Percentiles rank a stretch among this genome's conserved stretches.
phyloP scores from a whole-genome alignment of 2,888 invertebrate genomes.

The Erannis defoliaria region DNA sequence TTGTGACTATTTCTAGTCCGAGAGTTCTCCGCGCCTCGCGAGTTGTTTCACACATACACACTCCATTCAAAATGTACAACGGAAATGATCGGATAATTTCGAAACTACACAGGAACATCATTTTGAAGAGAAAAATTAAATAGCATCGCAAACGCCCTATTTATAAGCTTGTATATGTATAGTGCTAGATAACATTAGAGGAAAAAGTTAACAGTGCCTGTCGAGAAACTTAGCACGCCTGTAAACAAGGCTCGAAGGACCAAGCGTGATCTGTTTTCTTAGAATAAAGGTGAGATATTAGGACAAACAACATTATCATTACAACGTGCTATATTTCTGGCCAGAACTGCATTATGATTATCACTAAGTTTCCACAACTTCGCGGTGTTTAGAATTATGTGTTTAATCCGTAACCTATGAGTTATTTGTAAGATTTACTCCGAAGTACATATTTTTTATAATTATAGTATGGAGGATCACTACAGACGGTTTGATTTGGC shows the following conservation, averaged over 20 bases:
- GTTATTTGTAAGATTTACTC: conserved; percentile 22
- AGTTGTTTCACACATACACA: conserved; percentile 49
- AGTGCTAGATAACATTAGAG: conserved; percentile 34
- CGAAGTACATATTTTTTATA: conserved; percentile 31
- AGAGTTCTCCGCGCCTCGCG: conserved; percentile 42
- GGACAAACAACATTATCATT: neutral
- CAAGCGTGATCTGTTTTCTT: neutral
- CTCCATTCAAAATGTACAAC: conserved; percentile 55
- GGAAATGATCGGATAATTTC: conserved; percentile 48
- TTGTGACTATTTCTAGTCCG: conserved; percentile 46
- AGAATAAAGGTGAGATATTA: neutral
- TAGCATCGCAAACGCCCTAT: conserved; percentile 51
- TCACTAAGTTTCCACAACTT: conserved; percentile 21
- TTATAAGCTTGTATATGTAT: conserved; percentile 50
- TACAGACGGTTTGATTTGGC: conserved; percentile 30
- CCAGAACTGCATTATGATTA: conserved; percentile 29
- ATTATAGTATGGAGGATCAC: conserved; percentile 6
- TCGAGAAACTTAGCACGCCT: neutral
- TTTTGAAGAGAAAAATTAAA: conserved; percentile 50
- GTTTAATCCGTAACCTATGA: conserved; percentile 28
- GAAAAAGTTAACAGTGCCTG: conserved; percentile 11
- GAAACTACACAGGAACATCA: conserved; percentile 62
- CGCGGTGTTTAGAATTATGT: conserved; percentile 18
- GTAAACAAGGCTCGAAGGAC: neutral
- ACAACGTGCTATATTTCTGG: neutral